Percentiles rank a stretch among this genome's conserved stretches.
phyloP scores from a whole-genome alignment of 35 echinoderm and acorn worm species.

The Anneissia japonica region DNA sequence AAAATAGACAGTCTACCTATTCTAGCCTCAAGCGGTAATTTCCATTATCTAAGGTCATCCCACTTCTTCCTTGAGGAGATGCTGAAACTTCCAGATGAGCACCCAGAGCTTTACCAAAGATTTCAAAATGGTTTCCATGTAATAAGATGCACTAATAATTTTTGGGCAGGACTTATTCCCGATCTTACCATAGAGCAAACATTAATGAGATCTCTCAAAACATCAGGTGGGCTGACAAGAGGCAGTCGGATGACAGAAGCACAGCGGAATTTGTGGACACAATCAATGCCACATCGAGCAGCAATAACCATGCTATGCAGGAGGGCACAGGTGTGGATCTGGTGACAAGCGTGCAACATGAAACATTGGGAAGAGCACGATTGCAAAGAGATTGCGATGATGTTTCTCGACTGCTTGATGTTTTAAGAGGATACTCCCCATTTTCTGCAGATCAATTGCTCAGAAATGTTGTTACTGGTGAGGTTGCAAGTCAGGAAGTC shows the following conservation, averaged over 20 bases:
- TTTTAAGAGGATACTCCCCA: not conserved
- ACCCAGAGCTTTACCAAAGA: slow-evolving; percentile 48
- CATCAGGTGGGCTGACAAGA: slow-evolving; percentile 32
- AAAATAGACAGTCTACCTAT: no score
- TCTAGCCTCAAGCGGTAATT: no score
- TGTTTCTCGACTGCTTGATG: slow-evolving; percentile 3
- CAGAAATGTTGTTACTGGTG: slow-evolving; percentile 56
- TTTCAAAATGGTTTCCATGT: slow-evolving; percentile 57
- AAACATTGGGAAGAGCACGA: slow-evolving; percentile 24
- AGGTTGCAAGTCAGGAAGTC: slow-evolving; percentile 20
- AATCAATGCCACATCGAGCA: slow-evolving; percentile 19
- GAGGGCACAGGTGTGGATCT: slow-evolving; percentile 35
- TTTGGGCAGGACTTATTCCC: slow-evolving; percentile 39
- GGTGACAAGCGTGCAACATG: slow-evolving; percentile 51
- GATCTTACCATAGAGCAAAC: slow-evolving; percentile 65
- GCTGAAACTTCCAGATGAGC: slow-evolving; percentile 29
- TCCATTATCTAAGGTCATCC: not conserved
- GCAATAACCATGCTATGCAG: slow-evolving; percentile 57
- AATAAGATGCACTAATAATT: slow-evolving; percentile 24
- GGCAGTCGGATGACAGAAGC: slow-evolving; percentile 41
- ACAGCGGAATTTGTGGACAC: slow-evolving; percentile 27
- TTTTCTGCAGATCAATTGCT: slow-evolving; percentile 39
- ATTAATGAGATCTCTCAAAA: slow-evolving; percentile 43
- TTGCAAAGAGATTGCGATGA: slow-evolving; percentile 14
- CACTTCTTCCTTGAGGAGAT: slow-evolving; percentile 36